These are phyloP conservation scores for Oryzias curvinotus DNA, from an alignment of 2,113 vertebrate species.

Conservation along the genomic window DNA sequence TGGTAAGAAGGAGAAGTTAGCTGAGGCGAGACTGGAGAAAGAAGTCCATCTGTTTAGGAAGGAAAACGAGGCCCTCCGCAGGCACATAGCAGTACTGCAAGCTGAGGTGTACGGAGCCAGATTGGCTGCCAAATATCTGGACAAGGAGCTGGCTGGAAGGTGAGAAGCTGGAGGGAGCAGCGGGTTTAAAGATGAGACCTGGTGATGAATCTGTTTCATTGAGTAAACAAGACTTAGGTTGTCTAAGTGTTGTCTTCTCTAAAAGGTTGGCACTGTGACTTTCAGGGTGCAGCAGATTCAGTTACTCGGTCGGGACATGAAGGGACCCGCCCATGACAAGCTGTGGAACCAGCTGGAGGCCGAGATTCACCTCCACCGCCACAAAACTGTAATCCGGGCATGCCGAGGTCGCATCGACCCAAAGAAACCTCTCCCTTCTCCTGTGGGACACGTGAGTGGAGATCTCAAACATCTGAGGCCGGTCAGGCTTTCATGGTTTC, in stretches of 20 bases:
- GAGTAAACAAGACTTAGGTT: too few relatives aligned
- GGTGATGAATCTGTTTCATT: too few relatives aligned
- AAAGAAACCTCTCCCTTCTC: constrained; percentile 88
- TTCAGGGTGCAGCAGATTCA: constrained; percentile 97
- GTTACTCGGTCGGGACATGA: constrained; percentile 95
- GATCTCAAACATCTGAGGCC: background rate
- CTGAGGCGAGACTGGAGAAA: constrained; percentile 90
- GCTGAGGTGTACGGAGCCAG: constrained; percentile 98
- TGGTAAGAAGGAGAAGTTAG: constrained; percentile 92
- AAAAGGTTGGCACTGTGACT: background rate
- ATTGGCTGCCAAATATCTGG: constrained; percentile 95
- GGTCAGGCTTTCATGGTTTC: background rate
- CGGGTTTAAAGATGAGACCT: background rate
- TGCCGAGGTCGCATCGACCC: constrained; percentile 93
- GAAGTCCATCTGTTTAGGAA: constrained; percentile 89
- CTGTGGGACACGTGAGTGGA: constrained; percentile 89
- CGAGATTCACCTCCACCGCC: constrained; percentile 97
- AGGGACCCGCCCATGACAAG: constrained; percentile 97
- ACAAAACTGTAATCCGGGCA: constrained; percentile 97
- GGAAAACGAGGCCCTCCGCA: constrained; percentile 95
- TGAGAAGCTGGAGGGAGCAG: constrained; percentile 37
- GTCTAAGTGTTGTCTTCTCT: background rate
- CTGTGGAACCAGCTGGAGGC: constrained; percentile 98
- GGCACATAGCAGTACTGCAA: constrained; percentile 96
- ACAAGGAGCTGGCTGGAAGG: constrained; percentile 98